These are phyloP conservation scores for Malaclemys terrapin DNA, from an alignment of 2,113 vertebrate species.

Conservation along the genomic window DNA sequence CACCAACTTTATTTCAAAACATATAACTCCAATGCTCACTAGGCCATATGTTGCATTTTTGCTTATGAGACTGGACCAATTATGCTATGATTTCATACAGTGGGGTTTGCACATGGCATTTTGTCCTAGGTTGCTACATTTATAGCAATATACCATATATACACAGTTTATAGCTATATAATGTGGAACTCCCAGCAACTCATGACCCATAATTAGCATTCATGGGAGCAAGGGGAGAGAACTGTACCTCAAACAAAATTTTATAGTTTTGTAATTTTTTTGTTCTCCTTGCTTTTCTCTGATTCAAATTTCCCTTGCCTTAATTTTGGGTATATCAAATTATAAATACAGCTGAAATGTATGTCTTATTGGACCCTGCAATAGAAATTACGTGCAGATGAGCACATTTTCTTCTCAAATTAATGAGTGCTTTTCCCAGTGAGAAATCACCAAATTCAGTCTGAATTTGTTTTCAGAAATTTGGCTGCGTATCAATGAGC, in stretches of 20 bases:
- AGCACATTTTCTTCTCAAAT: background rate
- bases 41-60: background rate
- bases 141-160: background rate
- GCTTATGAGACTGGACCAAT: background rate
- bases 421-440: background rate
- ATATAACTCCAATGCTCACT: background rate
- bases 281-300: background rate
- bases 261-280: background rate
- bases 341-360: accelerated
- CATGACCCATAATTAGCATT: background rate
- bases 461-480: conserved; percentile 22
- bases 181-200: background rate
- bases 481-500: background rate
- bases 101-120: background rate
- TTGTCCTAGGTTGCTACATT: background rate
- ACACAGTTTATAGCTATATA: background rate
- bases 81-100: background rate
- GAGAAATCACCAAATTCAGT: background rate
- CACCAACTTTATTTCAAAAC: background rate
- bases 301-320: background rate
- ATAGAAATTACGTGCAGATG: accelerated
- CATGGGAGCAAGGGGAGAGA: background rate
- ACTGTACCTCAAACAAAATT: background rate
- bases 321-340: background rate
- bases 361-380: background rate